phyloP scores from a whole-genome alignment of 35 echinoderm and acorn worm species.

The Apostichopus japonicus region DNA sequence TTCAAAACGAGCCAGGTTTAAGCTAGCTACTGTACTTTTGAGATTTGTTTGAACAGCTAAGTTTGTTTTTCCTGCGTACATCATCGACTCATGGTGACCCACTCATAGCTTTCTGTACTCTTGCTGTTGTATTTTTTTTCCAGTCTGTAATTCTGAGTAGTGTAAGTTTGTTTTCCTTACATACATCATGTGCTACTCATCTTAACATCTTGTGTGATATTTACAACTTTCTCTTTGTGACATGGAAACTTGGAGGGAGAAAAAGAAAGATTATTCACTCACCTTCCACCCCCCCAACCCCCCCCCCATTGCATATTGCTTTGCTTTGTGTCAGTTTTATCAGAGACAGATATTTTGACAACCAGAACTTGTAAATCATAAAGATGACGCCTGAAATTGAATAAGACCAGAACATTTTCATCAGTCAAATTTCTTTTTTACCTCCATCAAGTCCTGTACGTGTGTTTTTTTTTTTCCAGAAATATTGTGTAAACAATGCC shows the following conservation, averaged over 20 bases:
- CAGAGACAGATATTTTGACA: background rate
- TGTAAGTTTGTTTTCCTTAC: no score
- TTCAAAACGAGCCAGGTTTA: no score
- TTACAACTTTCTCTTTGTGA: no score
- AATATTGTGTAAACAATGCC: conserved; percentile 1
- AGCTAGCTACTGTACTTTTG: no score
- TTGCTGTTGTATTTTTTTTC: background rate
- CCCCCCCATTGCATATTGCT: background rate
- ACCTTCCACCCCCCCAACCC: no score
- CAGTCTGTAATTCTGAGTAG: no score
- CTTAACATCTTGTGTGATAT: no score
- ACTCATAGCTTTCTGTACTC: background rate
- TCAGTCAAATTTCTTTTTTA: background rate
- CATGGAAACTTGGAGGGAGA: no score
- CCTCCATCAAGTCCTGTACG: background rate
- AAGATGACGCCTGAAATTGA: background rate
- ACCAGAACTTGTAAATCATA: background rate
- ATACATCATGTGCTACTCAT: no score
- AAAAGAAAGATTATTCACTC: no score
- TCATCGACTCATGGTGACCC: background rate
- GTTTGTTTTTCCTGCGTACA: background rate
- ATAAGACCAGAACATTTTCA: background rate
- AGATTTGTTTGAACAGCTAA: background rate
- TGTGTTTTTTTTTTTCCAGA: background rate
- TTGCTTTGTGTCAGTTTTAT: conserved; percentile 6